Base-by-base conservation (phyloP, 64 coral and sea anemone species). In the Anthopleura sola region DNA sequence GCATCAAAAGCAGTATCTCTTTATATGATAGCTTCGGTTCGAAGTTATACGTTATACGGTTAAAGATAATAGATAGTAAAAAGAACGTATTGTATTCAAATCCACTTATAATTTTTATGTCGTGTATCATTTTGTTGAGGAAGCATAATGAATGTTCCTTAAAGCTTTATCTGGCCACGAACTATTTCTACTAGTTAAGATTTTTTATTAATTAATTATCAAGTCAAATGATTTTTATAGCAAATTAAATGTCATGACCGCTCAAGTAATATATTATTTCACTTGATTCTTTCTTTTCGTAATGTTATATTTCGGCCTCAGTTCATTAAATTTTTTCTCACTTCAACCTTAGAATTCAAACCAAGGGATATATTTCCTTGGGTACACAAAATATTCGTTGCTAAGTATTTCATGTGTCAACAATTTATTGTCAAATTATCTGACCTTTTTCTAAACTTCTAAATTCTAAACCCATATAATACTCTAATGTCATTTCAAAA, bases 121-220 rank as follows among this genome's bases (percentile, higher is more conserved):
- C 50, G 16, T 53, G 11, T 13, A 53, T 53, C 50, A 14, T 15
- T 53, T 13, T 53, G 50, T 53, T 13, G 7, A 53, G 50, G 50
- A 53, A 53, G 50, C 50, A 53, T 12, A 53, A 1, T 53, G 14
- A 12, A 53, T 53, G 11, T 53, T 53, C 16, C 13, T 17, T 2
- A 14, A 53, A 12, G 50, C 7, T 12, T 53, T 53, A 53, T 53
- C 14, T 53, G 14, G 11, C 50, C 50, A 53, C 50, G 16, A 53
- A 53, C 50, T 53, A 53, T 53, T 44, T 6, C 50, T 53, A 53
- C 50, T 53, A 53, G 50, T 62, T 62, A 62, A 62, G 24, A 62
- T 62, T 62, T n/a, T 62, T 24, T 62, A 62, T 62, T 62, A n/a
- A 56, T n/a, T 62, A 62, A 62, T 62, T 62, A n/a, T 62, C 23